phyloP scores from a whole-genome alignment of 2,797 vertebrate species.

The Pangasius djambal region DNA sequence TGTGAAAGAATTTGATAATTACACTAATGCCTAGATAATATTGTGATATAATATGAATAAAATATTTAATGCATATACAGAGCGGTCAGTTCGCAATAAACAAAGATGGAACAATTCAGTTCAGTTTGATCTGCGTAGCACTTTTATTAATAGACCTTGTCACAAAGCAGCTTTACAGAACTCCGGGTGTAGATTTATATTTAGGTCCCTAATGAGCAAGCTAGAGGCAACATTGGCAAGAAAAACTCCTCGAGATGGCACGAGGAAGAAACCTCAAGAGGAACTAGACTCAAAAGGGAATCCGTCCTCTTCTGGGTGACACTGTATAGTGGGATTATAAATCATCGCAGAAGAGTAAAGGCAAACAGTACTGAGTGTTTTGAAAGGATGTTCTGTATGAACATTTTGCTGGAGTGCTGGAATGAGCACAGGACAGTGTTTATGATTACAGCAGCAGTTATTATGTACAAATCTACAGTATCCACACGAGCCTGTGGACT shows the following conservation, averaged over 20 bases:
- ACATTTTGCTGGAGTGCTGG: neutral
- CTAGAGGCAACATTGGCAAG: constrained; percentile 6
- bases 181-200: constrained; percentile 12
- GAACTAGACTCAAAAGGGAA: constrained; percentile 7
- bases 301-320: neutral
- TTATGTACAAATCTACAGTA: neutral
- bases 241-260: neutral
- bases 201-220: constrained; percentile 12
- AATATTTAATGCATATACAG: neutral
- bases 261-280: constrained; percentile 10
- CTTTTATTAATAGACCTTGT: constrained; percentile 2
- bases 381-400: neutral
- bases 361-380: neutral
- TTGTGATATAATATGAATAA: neutral
- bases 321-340: neutral
- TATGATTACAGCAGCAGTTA: neutral
- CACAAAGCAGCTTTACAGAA: constrained; percentile 6
- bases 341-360: neutral
- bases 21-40: neutral
- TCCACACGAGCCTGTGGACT: neutral
- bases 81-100: neutral
- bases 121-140: neutral
- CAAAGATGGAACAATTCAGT: neutral
- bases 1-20: neutral
- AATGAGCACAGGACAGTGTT: neutral